phyloP scores from a whole-genome alignment of 2,888 invertebrate species.

The Diarsia rubi region DNA sequence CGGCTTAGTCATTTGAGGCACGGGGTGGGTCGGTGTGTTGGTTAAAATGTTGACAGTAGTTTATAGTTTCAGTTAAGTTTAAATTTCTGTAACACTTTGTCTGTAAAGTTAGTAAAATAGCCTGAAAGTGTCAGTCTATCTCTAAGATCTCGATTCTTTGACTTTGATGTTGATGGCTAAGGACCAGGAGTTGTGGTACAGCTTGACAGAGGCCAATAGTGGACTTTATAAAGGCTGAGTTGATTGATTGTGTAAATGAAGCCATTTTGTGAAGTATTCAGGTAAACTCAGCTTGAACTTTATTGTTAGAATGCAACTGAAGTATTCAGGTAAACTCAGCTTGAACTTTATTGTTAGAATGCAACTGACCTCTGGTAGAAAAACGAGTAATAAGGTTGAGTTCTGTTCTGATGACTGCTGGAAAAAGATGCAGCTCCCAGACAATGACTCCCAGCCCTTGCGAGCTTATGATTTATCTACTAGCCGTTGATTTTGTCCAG shows the following conservation, averaged over 20 bases:
- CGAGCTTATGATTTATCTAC: too few relatives aligned
- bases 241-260: neutral
- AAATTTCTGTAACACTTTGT: neutral
- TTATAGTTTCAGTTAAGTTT: neutral
- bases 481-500: neutral
- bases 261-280: too few relatives aligned
- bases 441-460: too few relatives aligned
- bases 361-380: too few relatives aligned
- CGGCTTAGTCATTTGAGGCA: conserved; percentile 9
- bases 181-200: too few relatives aligned
- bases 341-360: too few relatives aligned
- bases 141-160: neutral
- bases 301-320: too few relatives aligned
- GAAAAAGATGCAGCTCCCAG: too few relatives aligned
- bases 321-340: too few relatives aligned
- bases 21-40: neutral
- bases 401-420: too few relatives aligned
- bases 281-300: too few relatives aligned
- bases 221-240: neutral
- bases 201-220: neutral
- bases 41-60: neutral
- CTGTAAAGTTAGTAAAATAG: neutral
- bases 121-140: neutral
- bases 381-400: too few relatives aligned
- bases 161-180: neutral